A percentile compares a stretch with the other conserved stretches of the same genome.
Evolutionary conservation across 2,888 invertebrate genomes (phyloP).

Genomic region (Hipparchia semele): DNA sequence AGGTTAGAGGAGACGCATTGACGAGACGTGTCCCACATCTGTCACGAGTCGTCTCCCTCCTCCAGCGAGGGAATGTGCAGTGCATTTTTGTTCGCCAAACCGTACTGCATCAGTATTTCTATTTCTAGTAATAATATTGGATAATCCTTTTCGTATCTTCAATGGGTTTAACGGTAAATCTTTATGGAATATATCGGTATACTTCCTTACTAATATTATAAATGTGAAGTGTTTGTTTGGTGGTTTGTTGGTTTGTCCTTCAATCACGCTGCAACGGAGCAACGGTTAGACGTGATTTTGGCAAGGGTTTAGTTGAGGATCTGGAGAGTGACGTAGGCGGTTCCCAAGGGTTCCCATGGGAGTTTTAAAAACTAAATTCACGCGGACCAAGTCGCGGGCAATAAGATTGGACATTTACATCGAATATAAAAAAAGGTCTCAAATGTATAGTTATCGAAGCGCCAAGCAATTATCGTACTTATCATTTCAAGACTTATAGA

Average conservation of each 20-base stretch:
- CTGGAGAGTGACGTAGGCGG: no score
- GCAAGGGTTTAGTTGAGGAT: no score
- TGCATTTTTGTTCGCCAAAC: constrained; percentile 5
- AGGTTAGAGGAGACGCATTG: constrained; percentile 23
- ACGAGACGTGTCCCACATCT: constrained; percentile 31
- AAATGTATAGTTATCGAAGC: constrained; percentile 30
- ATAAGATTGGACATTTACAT: no score
- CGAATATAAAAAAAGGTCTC: not conserved
- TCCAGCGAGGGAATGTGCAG: not conserved
- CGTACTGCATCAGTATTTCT: constrained; percentile 6
- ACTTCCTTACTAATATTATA: not conserved
- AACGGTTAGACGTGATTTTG: no score
- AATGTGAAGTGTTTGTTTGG: no score
- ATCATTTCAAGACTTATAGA: constrained; percentile 46
- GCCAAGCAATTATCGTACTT: constrained; percentile 42
- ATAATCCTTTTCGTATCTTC: not conserved
- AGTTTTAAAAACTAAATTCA: no score
- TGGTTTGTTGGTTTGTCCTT: no score
- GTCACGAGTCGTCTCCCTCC: constrained; percentile 19
- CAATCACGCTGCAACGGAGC: no score
- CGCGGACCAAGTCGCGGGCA: no score
- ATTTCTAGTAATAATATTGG: not conserved
- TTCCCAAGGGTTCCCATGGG: no score
- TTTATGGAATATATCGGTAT: not conserved
- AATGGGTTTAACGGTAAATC: not conserved